A percentile compares a stretch with the other conserved stretches of the same genome.
These are phyloP conservation scores for Laupala kohalensis DNA, from an alignment of 1,140 invertebrate species.

Conservation along the genomic window DNA sequence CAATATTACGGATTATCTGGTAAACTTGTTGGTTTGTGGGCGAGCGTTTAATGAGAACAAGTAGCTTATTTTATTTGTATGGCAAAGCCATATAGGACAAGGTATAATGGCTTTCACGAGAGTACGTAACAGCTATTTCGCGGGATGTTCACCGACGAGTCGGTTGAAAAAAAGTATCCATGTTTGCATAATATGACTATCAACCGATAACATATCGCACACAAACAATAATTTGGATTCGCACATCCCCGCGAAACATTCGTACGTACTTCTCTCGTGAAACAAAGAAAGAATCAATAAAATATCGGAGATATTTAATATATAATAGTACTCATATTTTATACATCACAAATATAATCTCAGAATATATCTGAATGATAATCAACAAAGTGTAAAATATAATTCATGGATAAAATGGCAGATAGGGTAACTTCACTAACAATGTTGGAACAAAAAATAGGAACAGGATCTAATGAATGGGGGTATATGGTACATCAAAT, in stretches of 20 bases:
- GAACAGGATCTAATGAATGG: background rate
- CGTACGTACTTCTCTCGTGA: background rate
- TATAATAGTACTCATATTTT: background rate
- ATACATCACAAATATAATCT: background rate
- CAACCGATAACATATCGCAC: background rate
- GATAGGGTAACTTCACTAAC: background rate
- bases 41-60: background rate
- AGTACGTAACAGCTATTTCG: too few relatives aligned
- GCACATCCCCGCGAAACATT: background rate
- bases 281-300: background rate
- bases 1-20: background rate
- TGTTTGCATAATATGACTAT: background rate
- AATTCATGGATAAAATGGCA: background rate
- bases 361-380: background rate
- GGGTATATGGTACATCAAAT: background rate
- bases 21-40: background rate
- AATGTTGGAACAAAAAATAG: background rate
- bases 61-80: background rate
- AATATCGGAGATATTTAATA: background rate
- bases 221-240: background rate
- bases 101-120: background rate
- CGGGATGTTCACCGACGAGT: background rate
- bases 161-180: background rate
- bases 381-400: background rate
- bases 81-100: background rate